phyloP scores from a whole-genome alignment of 2,888 invertebrate genomes.

The Caradrina kadenii region DNA sequence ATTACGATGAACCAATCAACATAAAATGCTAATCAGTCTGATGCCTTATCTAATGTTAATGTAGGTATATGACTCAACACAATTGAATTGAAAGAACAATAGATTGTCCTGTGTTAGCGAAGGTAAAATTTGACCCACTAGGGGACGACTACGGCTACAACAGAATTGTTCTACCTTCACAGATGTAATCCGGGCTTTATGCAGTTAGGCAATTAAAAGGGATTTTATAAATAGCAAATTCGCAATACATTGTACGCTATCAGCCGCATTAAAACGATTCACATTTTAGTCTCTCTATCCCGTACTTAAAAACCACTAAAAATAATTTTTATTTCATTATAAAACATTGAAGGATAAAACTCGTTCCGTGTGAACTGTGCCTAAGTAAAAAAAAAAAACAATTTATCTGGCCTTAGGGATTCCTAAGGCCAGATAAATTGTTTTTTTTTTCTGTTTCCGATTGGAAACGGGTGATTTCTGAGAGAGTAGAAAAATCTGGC shows the following conservation, averaged over 20 bases:
- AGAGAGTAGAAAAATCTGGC: background rate
- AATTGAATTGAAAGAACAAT: conserved; percentile 76
- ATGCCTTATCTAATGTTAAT: conserved; percentile 70
- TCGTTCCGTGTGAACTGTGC: conserved; percentile 15
- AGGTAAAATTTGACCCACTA: conserved; percentile 64
- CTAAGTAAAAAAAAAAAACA: conserved; percentile 1
- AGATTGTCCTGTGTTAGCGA: conserved; percentile 66
- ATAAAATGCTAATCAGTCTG: conserved; percentile 69
- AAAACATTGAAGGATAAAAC: conserved; percentile 32
- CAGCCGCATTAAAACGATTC: background rate
- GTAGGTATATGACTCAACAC: conserved; percentile 69
- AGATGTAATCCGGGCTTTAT: conserved; percentile 7
- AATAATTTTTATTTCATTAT: background rate
- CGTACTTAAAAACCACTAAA: too few species aligned
- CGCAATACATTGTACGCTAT: background rate
- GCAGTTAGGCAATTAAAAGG: conserved; percentile 5
- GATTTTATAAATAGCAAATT: conserved; percentile 6
- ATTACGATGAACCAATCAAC: conserved; percentile 62
- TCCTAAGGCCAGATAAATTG: too few species aligned
- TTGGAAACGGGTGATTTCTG: background rate
- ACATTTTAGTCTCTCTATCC: background rate
- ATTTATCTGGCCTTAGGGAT: conserved; percentile 21
- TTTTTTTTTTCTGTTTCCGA: too few species aligned
- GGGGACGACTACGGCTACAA: conserved; percentile 11
- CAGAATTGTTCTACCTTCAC: conserved; percentile 20